phyloP scores from a whole-genome alignment of 2,113 vertebrate genomes.

The Caracal caracal region DNA sequence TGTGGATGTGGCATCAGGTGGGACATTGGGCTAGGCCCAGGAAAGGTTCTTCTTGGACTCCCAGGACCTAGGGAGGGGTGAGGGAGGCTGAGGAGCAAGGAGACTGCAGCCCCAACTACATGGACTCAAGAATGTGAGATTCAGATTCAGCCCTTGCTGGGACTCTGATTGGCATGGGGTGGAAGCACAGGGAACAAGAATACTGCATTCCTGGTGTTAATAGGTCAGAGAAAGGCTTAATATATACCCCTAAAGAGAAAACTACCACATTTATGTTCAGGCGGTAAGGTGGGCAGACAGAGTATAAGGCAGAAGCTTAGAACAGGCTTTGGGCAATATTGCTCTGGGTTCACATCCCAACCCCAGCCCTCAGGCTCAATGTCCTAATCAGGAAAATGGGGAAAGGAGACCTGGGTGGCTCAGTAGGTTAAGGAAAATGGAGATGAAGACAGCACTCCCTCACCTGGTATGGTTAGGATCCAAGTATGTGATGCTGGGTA shows the following conservation, averaged over 20 bases:
- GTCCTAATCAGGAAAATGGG: background rate
- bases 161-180: background rate
- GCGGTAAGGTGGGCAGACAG: background rate
- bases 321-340: background rate
- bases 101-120: no score
- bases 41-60: background rate
- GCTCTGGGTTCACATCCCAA: background rate
- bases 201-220: fast-evolving
- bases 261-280: background rate
- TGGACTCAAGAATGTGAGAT: background rate
- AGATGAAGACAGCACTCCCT: background rate
- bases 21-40: background rate
- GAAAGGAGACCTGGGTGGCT: no score
- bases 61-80: background rate
- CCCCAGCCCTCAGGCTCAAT: background rate
- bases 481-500: background rate
- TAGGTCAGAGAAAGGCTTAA: background rate
- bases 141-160: background rate
- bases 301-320: background rate
- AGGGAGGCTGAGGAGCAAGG: background rate
- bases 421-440: background rate
- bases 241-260: background rate
- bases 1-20: background rate
- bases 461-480: background rate
- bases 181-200: background rate